Percentiles rank a stretch among this genome's conserved stretches.
Conservation (phyloP, 2,888 invertebrate species). For the Andrena hattorfiana region DNA sequence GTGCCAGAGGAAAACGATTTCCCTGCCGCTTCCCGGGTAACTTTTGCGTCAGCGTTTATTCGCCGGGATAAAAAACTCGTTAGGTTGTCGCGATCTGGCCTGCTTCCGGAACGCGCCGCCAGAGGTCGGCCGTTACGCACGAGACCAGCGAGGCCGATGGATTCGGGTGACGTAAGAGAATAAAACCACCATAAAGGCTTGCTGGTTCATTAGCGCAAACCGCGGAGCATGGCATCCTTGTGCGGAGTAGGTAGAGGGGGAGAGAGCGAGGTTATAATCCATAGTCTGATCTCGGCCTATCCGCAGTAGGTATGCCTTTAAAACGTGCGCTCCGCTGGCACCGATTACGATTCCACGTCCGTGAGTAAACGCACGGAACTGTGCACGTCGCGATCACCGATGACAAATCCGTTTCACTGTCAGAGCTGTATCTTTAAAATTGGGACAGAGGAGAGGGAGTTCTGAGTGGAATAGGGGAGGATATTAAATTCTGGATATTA, state of each 20-base stretch:
- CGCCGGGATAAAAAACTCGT: conserved; percentile 63
- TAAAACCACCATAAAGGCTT: conserved; percentile 76
- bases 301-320: conserved; percentile 27
- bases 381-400: conserved; percentile 12
- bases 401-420: neutral
- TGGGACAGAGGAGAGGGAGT: too few species aligned
- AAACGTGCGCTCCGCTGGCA: conserved; percentile 32
- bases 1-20: conserved; percentile 26
- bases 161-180: conserved; percentile 73
- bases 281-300: conserved; percentile 58
- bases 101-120: conserved; percentile 58
- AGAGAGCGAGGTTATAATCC: conserved; percentile 62
- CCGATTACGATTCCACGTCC: conserved; percentile 3
- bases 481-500: too few species aligned
- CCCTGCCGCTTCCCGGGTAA: conserved; percentile 58
- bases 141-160: conserved; percentile 62
- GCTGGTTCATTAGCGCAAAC: conserved; percentile 76
- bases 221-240: conserved; percentile 66
- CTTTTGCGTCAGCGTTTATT: conserved; percentile 64
- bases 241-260: conserved; percentile 27
- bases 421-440: too few species aligned
- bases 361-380: neutral
- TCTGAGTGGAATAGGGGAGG: too few species aligned
- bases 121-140: conserved; percentile 63
- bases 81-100: conserved; percentile 53